Evolutionary conservation across 2,888 invertebrate genomes (phyloP), one percentile per base, ranked within the genome.

Genomic region (Netelia fuscicornis): DNA sequence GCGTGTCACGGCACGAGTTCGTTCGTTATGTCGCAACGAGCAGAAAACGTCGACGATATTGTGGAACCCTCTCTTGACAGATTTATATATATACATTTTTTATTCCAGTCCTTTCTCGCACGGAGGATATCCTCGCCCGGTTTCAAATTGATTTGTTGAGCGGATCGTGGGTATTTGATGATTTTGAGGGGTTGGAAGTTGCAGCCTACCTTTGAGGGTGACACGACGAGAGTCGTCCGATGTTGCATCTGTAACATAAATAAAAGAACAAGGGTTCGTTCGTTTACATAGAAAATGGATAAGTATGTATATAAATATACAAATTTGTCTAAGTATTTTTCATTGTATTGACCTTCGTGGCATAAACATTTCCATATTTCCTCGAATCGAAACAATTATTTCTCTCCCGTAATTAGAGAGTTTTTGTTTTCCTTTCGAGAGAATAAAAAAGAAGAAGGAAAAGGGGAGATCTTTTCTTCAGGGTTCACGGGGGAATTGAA

Each of bases 171-270:
- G 37, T 10, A 48, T 48, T 48, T 13, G 62, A 79, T 64, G 68
- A 79, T 74, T 62, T 52, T 58, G 20, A 5, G 17, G 20, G 10
- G 9, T 58, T 48, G 58, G 65, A 30, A 37, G 11, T 42, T 60
- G 52, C 42, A 11, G 64, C 86, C 25, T 83, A 87, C 87, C 85
- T 87, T 86, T 17, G 81, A 81, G 72, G 81, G 71, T 17, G 86
- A 68, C 54, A 81, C 78, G 81, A 83, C 64, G 72, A 81, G 78
- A 52, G 42, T 68, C 56, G 76, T 78, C 67, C 81, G 85, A 58
- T 30, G 74, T 78, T 86, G 86, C 80, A 78, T 83, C 86, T 87
- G 86, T 11, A 86, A 87, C 83, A 84, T 42, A 70, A 72, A 48
- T 48, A 2, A 8, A 13, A 48, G 20, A 48, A 48, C 10, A 76